phyloP scores from a whole-genome alignment of 35 echinoderm and acorn worm genomes.

The Ptychodera flava region DNA sequence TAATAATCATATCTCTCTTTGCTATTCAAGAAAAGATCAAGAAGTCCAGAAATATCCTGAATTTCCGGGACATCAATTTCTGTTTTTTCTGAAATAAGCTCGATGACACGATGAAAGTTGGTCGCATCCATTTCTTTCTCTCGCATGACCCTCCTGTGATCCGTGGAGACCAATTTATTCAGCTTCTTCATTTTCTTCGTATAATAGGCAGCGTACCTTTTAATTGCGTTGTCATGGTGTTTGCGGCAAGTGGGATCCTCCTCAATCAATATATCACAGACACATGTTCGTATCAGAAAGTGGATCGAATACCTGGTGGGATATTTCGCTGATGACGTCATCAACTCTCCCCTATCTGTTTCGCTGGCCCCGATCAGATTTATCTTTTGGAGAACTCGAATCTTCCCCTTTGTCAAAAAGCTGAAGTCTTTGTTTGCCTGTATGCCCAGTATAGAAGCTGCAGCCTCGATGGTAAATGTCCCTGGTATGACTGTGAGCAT shows the following conservation, averaged over 20 bases:
- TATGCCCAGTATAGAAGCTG: constrained; percentile 60
- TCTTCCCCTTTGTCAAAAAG: not conserved
- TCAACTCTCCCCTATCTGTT: not conserved
- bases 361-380: not conserved
- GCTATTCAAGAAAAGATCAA: not conserved
- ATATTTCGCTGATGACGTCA: not conserved
- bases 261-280: not conserved
- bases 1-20: constrained; percentile 3
- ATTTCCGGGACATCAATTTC: not conserved
- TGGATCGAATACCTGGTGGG: not conserved
- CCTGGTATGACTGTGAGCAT: constrained; percentile 75
- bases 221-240: constrained; percentile 19
- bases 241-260: not conserved
- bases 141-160: constrained; percentile 40
- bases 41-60: not conserved
- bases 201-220: constrained; percentile 43
- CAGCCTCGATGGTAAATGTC: constrained; percentile 75
- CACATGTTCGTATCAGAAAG: not conserved
- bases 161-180: constrained; percentile 38
- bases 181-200: constrained; percentile 54
- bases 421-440: not conserved
- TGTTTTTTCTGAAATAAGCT: constrained; percentile 27
- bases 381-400: not conserved
- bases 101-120: constrained; percentile 57
- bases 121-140: constrained; percentile 60